Percentiles rank a stretch among this genome's conserved stretches.
Evolutionary conservation across 2,113 vertebrate genomes (phyloP).

Genomic region (Cyprinus carpio): DNA sequence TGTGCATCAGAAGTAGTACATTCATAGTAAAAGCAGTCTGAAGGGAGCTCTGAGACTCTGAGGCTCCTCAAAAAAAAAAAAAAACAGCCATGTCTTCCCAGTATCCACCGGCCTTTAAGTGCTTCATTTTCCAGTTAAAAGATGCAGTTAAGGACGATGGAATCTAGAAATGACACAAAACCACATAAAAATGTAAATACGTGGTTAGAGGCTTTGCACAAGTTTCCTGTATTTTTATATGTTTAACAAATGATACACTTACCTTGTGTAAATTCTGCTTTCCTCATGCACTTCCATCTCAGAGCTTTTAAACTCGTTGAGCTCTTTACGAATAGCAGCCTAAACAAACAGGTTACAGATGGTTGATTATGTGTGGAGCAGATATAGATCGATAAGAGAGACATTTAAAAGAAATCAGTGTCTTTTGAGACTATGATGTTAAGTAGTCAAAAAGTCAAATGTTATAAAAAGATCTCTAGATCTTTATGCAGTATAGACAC

Average conservation of each 20-base stretch:
- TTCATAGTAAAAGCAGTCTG: conserved; percentile 73
- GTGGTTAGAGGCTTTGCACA: background rate
- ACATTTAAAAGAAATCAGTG: background rate
- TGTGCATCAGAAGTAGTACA: conserved; percentile 76
- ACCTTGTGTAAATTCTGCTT: conserved; percentile 97
- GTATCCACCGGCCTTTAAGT: conserved; percentile 63
- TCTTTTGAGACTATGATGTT: background rate
- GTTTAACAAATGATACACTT: conserved; percentile 18
- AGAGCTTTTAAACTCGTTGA: conserved; percentile 98
- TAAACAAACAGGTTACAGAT: conserved; percentile 57
- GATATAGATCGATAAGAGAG: background rate
- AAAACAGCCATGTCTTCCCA: conserved; percentile 21
- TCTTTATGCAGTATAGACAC: conserved; percentile 3
- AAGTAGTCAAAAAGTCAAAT: background rate
- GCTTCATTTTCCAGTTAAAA: conserved; percentile 67
- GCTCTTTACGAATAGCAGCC: conserved; percentile 97
- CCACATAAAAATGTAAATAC: background rate
- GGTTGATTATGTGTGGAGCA: background rate
- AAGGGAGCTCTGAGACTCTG: conserved; percentile 58
- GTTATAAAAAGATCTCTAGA: background rate
- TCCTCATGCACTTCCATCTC: conserved; percentile 99
- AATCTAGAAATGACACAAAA: conserved; percentile 72
- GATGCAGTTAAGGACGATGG: conserved; percentile 87
- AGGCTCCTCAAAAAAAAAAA: conserved; percentile 58
- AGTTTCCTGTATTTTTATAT: background rate